Conservation (phyloP, 2,888 invertebrate species). For the Arctia plantaginis region DNA sequence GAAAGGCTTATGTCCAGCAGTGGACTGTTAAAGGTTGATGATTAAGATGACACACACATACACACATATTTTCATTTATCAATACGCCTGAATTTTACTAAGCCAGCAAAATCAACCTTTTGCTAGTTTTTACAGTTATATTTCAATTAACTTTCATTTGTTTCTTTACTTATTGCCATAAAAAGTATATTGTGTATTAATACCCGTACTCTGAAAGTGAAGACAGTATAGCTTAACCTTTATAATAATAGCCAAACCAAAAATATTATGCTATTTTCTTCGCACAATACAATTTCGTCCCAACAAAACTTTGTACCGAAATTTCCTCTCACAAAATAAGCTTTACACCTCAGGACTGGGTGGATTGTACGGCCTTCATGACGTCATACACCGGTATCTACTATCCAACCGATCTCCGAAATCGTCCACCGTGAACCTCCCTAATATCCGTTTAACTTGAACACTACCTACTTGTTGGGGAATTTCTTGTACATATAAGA, state of each 20-base stretch:
- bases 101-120: not conserved
- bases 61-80: not conserved
- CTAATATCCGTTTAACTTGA: slow-evolving; percentile 45
- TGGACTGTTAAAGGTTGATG: too few species aligned
- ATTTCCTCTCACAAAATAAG: slow-evolving; percentile 43
- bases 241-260: slow-evolving; percentile 17
- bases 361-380: slow-evolving; percentile 42
- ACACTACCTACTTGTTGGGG: slow-evolving; percentile 4
- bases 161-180: not conserved
- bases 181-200: not conserved
- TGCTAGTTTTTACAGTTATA: not conserved
- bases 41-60: not conserved
- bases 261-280: slow-evolving; percentile 19
- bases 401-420: slow-evolving; percentile 43
- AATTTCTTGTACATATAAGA: slow-evolving; percentile 14
- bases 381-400: slow-evolving; percentile 40
- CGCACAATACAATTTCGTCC: slow-evolving; percentile 20
- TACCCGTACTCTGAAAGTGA: not conserved
- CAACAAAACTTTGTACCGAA: slow-evolving; percentile 26
- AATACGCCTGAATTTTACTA: not conserved
- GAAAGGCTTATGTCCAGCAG: too few species aligned
- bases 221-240: not conserved
- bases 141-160: not conserved
- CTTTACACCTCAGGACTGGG: slow-evolving; percentile 43
- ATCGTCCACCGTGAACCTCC: slow-evolving; percentile 29